Evolutionary conservation across 2,113 vertebrate species (phyloP), one percentile per base, ranked within the genome.

Genomic region (Nibea coibor): DNA sequence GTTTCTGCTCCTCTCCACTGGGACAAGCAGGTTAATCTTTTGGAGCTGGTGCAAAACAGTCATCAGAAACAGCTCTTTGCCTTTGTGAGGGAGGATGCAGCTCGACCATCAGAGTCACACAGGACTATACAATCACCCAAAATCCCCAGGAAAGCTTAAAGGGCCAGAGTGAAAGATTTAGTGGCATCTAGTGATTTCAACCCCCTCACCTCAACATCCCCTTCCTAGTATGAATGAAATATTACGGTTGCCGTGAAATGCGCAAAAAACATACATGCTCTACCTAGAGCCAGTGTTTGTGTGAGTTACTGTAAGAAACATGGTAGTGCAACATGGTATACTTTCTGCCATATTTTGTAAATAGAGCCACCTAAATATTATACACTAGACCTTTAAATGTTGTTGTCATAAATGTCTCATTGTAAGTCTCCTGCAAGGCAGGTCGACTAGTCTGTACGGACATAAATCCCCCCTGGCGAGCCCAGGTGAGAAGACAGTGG

Each of bases 21-120:
- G 70, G 68, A 83, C 51, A 50, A 50, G 61, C 78, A 73, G 66
- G 66, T 86, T 83, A 68, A 78, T 87, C 68, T 80, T 58, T 68
- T 63, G 62, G 1, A 64, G 65, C 48, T 31, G 26, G 50, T 73
- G 69, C 35, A 47, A 58, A 61, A 22, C 14, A 26, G 53, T 61
- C 69, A 39, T 64, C 58, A 80, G 61, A 39, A 69, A 26, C n/a
- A 9, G 17, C 35, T 78, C 26, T 64, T n/a, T 43, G 42, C 31
- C 17, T 71, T 35, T 35, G 8, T 19, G 7, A 66, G 19, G 12
- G 24, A 69, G 26, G 58, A 56, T 48, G 62, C 20, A 59, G 54
- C 51, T 59, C 15, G 0, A 48, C 58, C 45, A 54, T 31, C 16
- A 26, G 20, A 57, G 17, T 28, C 5, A 20, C 26, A 22, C 14